Evolutionary conservation across 2,888 invertebrate genomes (phyloP).

Genomic region (Embidobia sp.): DNA sequence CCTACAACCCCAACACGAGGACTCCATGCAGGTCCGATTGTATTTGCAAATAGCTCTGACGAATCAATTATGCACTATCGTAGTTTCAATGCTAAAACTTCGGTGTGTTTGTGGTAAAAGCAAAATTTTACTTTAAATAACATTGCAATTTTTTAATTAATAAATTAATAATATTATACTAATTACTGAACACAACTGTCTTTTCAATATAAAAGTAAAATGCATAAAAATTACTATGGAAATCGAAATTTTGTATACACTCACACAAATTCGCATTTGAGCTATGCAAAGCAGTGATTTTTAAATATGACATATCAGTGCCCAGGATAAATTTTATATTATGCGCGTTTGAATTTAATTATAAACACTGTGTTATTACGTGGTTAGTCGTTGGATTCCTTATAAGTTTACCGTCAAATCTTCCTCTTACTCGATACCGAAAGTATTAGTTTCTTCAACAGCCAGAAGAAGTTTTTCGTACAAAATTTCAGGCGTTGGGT

Average conservation of each 20-base stretch:
- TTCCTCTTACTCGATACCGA: slow-evolving; percentile 92
- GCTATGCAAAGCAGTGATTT: slow-evolving; percentile 39
- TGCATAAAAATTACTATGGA: slow-evolving; percentile 29
- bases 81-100: too few relatives aligned
- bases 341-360: slow-evolving; percentile 32
- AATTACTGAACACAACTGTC: slow-evolving; percentile 44
- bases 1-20: too few relatives aligned
- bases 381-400: slow-evolving; percentile 16
- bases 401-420: neutral
- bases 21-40: too few relatives aligned
- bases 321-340: too few relatives aligned
- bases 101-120: neutral
- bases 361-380: slow-evolving; percentile 13
- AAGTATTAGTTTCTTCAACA: slow-evolving; percentile 97
- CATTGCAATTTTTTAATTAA: neutral
- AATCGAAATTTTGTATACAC: slow-evolving; percentile 19
- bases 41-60: too few relatives aligned
- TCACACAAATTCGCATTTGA: slow-evolving; percentile 36
- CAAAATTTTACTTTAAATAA: slow-evolving; percentile 3
- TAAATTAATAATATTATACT: slow-evolving; percentile 2
- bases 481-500: slow-evolving; percentile 94
- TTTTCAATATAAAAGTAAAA: slow-evolving; percentile 38
- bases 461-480: slow-evolving; percentile 96
- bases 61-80: too few relatives aligned
- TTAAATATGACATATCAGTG: slow-evolving; percentile 31